Percentiles rank a stretch among this genome's conserved stretches.
Evolutionary conservation across 2,888 invertebrate genomes (phyloP).

Genomic region (Dryocosmus kuriphilus): DNA sequence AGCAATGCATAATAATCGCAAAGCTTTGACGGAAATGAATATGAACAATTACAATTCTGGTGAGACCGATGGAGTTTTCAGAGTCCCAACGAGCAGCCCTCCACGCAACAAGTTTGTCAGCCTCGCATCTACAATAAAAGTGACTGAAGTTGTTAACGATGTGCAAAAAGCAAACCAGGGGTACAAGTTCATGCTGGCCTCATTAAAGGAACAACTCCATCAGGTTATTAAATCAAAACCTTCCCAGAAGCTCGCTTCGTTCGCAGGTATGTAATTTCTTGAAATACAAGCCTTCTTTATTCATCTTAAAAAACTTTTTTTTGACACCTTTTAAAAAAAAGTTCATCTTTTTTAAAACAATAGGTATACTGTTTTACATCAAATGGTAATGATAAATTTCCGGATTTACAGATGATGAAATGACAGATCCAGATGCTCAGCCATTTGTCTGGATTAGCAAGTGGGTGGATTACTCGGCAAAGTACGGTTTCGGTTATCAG

Average conservation of each 20-base stretch:
- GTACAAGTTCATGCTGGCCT: slow-evolving; percentile 69
- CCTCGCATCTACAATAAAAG: slow-evolving; percentile 57
- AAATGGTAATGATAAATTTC: too few species aligned
- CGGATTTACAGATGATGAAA: slow-evolving; percentile 86
- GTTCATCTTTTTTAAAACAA: too few species aligned
- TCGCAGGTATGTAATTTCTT: slow-evolving; percentile 67
- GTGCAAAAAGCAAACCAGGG: slow-evolving; percentile 64
- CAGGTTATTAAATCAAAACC: slow-evolving; percentile 69
- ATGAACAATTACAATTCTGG: slow-evolving; percentile 64
- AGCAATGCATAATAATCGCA: slow-evolving; percentile 78
- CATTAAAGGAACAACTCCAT: slow-evolving; percentile 70
- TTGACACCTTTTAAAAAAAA: too few species aligned
- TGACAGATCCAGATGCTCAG: slow-evolving; percentile 95
- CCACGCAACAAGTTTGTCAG: slow-evolving; percentile 38
- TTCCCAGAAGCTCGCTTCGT: slow-evolving; percentile 63
- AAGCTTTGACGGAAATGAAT: slow-evolving; percentile 86
- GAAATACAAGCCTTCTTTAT: too few species aligned
- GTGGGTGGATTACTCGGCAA: slow-evolving; percentile 99
- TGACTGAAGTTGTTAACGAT: slow-evolving; percentile 1
- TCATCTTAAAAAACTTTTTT: too few species aligned
- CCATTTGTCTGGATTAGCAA: slow-evolving; percentile 99
- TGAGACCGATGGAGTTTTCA: slow-evolving; percentile 52
- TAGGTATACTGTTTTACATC: too few species aligned
- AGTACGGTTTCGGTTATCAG: slow-evolving; percentile 99
- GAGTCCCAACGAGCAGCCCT: slow-evolving; percentile 68